These are phyloP conservation scores for Macrobrachium rosenbergii DNA, from an alignment of 1,140 invertebrate species.

Conservation along the genomic window DNA sequence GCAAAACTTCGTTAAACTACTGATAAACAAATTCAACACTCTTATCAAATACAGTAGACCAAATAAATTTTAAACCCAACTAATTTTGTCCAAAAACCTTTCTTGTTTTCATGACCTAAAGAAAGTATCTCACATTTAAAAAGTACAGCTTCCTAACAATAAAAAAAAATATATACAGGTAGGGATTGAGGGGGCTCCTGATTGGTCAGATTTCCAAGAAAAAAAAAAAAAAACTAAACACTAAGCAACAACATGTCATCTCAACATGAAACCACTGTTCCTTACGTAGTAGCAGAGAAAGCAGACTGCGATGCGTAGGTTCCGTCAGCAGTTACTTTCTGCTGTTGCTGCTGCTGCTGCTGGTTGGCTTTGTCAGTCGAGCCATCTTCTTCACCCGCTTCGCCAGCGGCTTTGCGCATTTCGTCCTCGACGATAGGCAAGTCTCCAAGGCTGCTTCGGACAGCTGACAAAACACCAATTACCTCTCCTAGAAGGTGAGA, in stretches of 20 bases:
- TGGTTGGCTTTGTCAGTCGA: conserved; percentile 69
- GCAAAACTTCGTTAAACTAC: no score
- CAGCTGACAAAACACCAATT: conserved; percentile 60
- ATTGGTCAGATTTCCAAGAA: background rate
- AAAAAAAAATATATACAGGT: background rate
- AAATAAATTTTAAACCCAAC: no score
- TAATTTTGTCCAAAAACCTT: no score
- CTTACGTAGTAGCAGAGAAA: conserved; percentile 84
- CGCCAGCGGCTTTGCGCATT: conserved; percentile 79
- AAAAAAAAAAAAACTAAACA: background rate
- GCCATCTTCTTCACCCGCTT: conserved; percentile 75
- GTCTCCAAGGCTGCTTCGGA: conserved; percentile 82
- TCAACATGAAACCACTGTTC: background rate
- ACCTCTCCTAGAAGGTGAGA: conserved; percentile 45
- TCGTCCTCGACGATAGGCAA: conserved; percentile 93
- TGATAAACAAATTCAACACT: no score
- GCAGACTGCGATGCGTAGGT: conserved; percentile 99
- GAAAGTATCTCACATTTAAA: no score
- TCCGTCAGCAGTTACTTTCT: conserved; percentile 93
- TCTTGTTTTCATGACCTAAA: no score
- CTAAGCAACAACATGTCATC: background rate
- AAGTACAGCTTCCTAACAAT: background rate
- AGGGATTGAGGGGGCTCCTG: background rate
- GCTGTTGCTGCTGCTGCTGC: conserved; percentile 60
- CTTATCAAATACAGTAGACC: no score